Evolutionary conservation across 2,113 vertebrate species (phyloP).

Genomic region (Phylloscopus trochiloides): DNA sequence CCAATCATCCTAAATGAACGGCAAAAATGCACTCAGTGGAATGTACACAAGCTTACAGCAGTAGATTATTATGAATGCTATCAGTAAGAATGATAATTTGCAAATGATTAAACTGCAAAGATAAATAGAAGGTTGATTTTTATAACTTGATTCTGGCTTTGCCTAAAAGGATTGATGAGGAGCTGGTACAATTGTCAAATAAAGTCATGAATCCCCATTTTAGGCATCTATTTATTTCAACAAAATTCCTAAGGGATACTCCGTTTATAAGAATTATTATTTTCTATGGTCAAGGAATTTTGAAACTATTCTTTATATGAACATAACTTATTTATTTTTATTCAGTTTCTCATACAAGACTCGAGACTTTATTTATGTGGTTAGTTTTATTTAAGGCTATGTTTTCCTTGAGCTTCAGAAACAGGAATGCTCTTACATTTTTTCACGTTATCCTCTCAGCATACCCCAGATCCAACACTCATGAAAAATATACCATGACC

Average conservation of each 20-base stretch:
- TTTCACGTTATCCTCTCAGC: neutral
- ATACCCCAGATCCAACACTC: neutral
- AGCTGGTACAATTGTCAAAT: neutral
- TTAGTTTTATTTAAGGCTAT: neutral
- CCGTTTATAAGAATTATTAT: neutral
- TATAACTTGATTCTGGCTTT: neutral
- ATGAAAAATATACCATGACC: neutral
- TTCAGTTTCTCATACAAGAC: neutral
- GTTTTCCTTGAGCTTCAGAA: neutral
- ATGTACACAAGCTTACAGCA: neutral
- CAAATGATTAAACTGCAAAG: conserved; percentile 34
- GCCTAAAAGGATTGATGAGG: neutral
- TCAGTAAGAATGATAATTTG: conserved; percentile 18
- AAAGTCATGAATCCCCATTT: neutral
- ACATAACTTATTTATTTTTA: neutral
- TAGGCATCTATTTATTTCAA: conserved; percentile 36
- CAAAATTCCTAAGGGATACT: conserved; percentile 20
- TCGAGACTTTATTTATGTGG: neutral
- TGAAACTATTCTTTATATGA: neutral
- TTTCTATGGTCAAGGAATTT: neutral
- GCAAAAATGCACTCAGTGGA: neutral
- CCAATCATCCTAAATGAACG: neutral
- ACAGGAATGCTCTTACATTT: neutral
- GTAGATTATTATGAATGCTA: neutral
- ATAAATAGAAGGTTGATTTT: neutral